phyloP scores from a whole-genome alignment of 2,888 invertebrate genomes.

The Amblyteles armatorius region DNA sequence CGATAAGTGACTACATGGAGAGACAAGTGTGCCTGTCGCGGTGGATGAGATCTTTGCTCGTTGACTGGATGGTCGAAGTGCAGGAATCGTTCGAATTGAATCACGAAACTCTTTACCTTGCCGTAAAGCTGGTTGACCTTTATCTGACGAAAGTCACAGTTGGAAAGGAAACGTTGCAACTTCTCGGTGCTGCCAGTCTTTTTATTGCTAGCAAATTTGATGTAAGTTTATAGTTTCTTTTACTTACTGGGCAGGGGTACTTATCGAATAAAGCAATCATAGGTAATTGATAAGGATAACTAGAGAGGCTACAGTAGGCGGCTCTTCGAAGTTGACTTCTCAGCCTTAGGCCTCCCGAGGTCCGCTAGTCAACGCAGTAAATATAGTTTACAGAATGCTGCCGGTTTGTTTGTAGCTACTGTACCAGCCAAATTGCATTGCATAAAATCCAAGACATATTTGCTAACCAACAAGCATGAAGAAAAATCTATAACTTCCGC shows the following conservation, averaged over 20 bases:
- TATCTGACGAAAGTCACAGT: slow-evolving; percentile 91
- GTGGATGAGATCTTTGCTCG: slow-evolving; percentile 96
- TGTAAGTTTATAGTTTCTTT: slow-evolving; percentile 86
- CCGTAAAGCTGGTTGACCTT: slow-evolving; percentile 97
- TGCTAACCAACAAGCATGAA: not conserved
- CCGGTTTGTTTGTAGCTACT: not conserved
- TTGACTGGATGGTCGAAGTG: slow-evolving; percentile 99
- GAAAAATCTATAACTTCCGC: not conserved
- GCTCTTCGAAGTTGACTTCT: too few relatives aligned
- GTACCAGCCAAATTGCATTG: not conserved
- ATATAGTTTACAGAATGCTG: not conserved
- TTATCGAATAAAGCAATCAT: not conserved
- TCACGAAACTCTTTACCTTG: slow-evolving; percentile 98
- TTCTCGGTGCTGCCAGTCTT: slow-evolving; percentile 96
- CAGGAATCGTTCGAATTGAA: slow-evolving; percentile 99
- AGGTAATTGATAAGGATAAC: not conserved
- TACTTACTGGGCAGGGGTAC: not conserved
- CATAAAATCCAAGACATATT: not conserved
- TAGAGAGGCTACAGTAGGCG: not conserved
- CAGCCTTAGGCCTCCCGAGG: too few relatives aligned
- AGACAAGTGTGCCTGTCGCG: slow-evolving; percentile 91
- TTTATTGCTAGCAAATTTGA: slow-evolving; percentile 99
- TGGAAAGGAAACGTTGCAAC: slow-evolving; percentile 94
- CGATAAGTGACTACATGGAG: slow-evolving; percentile 92
- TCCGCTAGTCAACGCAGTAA: not conserved